Percentiles rank a stretch among this genome's conserved stretches.
Conservation (phyloP, 2,797 vertebrate species). For the Myotis pilosus region DNA sequence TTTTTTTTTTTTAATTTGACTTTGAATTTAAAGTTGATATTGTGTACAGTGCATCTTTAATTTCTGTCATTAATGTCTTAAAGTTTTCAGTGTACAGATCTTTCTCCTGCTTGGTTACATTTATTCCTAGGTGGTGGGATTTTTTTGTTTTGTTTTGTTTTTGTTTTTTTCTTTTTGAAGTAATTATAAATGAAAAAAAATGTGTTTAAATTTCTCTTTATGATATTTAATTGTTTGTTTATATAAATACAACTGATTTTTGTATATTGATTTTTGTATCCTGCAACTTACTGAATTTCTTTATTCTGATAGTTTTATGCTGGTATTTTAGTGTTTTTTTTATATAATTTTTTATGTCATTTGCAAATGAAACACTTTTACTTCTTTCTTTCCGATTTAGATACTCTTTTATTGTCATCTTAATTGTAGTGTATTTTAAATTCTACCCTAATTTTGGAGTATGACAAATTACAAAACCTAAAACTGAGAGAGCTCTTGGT, state of each 20-base stretch:
- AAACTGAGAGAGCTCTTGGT: not conserved
- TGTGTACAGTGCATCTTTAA: not conserved
- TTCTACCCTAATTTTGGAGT: not conserved
- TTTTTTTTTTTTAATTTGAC: too few species aligned
- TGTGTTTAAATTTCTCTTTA: not conserved
- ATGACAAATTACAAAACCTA: not conserved
- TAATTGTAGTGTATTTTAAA: conserved; percentile 32
- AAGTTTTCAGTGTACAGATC: not conserved
- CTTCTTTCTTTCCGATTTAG: not conserved
- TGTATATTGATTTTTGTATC: not conserved
- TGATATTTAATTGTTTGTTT: not conserved
- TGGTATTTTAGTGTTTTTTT: not conserved
- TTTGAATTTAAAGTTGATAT: too few species aligned
- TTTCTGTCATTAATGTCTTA: not conserved
- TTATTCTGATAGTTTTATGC: not conserved
- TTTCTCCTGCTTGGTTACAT: not conserved
- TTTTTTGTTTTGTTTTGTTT: not conserved
- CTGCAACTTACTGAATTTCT: not conserved
- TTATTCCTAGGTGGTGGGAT: not conserved
- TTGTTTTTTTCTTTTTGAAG: not conserved
- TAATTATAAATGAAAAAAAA: not conserved
- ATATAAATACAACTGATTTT: not conserved
- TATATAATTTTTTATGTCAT: not conserved
- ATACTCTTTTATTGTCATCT: not conserved
- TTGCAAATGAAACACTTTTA: not conserved